Evolutionary conservation across 2,888 invertebrate genomes (phyloP).

Genomic region (Dicycla oo): DNA sequence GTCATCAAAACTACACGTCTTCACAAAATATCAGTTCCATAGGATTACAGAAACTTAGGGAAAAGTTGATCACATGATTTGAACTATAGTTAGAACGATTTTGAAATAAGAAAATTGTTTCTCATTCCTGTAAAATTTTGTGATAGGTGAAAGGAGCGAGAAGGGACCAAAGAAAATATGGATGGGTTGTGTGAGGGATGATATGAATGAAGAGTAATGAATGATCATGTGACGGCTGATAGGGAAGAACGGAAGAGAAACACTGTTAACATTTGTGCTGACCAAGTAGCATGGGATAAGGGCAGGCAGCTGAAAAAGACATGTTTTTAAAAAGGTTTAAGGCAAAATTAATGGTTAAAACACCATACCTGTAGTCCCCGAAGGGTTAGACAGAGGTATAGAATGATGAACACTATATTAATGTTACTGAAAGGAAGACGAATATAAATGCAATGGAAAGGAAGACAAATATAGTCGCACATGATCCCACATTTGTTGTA

Average conservation of each 20-base stretch:
- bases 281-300: not conserved
- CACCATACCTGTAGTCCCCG: no score
- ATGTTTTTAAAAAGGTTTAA: no score
- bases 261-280: not conserved
- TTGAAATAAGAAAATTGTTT: not conserved
- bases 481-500: slow-evolving; percentile 1
- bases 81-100: no score
- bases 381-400: no score
- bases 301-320: not conserved
- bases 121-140: not conserved
- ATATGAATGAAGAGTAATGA: not conserved
- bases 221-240: not conserved
- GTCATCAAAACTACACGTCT: not conserved
- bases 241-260: not conserved
- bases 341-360: no score
- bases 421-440: no score
- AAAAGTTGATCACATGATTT: not conserved
- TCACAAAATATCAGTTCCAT: not conserved
- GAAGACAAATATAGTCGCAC: not conserved
- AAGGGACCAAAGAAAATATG: not conserved
- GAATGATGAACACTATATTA: no score
- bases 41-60: not conserved
- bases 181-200: not conserved
- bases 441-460: not conserved
- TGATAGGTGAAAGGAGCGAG: not conserved